Evolutionary conservation across 2,113 vertebrate genomes (phyloP), one percentile per base, ranked within the genome.

Genomic region (Seriola quinqueradiata): DNA sequence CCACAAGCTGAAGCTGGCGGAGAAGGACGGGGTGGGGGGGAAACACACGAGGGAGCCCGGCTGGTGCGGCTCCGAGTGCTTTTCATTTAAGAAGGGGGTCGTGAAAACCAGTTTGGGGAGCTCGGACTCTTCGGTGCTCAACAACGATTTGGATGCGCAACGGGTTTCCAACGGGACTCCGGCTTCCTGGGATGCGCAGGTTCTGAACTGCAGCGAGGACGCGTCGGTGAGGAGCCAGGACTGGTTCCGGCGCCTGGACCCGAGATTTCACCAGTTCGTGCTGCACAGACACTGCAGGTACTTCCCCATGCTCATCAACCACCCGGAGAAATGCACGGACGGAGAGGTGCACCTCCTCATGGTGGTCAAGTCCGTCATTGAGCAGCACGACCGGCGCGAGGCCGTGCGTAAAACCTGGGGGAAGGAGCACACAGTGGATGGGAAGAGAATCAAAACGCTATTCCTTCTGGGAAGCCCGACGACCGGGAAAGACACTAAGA

Each of bases 301-400:
- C 82, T 96, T 95, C 66, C 96, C 96, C 2, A 93, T 96, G 95
- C 74, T 94, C 64, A 92, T 96, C 19, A 95, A 96, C 90, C 95
- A 96, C 77, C 95, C 96, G 19, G 95, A 96, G 87, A 96, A 94
- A 25, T 96, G 96, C 69, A 28, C 77, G 13, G 82, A 60, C 16
- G 90, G 87, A 42, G 88, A 90, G 32, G 91, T 94, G 40, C 92
- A 95, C 79, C 79, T 96, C 63, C 95, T 97, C 23, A 88, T 96
- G 61, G 95, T 95, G 58, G 93, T 97, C 21, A 96, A 97, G 61
- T 96, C 95, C 25, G 93, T 95, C 0, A 95, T 95, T 19, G 95
- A 96, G 85, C 94, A 96, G 79, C 94, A 95, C 54, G 95, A 96
- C 89, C 89, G 96, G 50, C 92, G 96, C 17, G 95, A 95, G 42